phyloP scores from a whole-genome alignment of 2,797 vertebrate genomes.

The Malurus leucopterus region DNA sequence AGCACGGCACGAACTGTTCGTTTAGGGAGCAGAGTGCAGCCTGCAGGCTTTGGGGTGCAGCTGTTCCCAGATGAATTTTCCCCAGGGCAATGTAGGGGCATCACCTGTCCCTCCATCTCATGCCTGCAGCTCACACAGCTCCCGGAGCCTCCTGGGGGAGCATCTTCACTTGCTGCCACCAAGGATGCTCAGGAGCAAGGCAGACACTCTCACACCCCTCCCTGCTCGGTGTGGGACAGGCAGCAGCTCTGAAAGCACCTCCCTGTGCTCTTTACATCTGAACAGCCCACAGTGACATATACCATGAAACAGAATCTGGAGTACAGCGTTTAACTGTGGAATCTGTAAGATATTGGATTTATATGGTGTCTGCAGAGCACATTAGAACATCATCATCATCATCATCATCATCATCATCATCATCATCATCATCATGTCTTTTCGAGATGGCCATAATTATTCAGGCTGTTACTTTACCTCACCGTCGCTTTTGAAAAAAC shows the following conservation, averaged over 20 bases:
- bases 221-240: fast-evolving
- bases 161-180: fast-evolving
- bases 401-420: conserved; percentile 37
- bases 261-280: fast-evolving
- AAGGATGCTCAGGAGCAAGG: neutral
- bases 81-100: neutral
- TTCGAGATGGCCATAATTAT: conserved; percentile 16
- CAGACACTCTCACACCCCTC: neutral
- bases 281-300: neutral
- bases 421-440: conserved; percentile 23
- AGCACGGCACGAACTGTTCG: fast-evolving
- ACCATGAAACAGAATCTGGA: neutral
- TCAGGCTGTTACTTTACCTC: neutral
- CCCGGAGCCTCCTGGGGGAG: fast-evolving
- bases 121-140: neutral
- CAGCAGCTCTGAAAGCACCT: neutral
- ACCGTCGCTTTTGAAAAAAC: neutral
- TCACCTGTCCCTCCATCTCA: neutral
- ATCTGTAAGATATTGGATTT: conserved; percentile 21
- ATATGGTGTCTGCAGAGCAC: conserved; percentile 33
- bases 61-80: neutral
- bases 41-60: neutral
- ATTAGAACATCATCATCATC: conserved; percentile 40
- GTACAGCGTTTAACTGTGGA: neutral
- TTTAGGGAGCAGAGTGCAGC: neutral